These are phyloP conservation scores for Chelon auratus DNA, from an alignment of 2,797 vertebrate species.

Conservation along the genomic window DNA sequence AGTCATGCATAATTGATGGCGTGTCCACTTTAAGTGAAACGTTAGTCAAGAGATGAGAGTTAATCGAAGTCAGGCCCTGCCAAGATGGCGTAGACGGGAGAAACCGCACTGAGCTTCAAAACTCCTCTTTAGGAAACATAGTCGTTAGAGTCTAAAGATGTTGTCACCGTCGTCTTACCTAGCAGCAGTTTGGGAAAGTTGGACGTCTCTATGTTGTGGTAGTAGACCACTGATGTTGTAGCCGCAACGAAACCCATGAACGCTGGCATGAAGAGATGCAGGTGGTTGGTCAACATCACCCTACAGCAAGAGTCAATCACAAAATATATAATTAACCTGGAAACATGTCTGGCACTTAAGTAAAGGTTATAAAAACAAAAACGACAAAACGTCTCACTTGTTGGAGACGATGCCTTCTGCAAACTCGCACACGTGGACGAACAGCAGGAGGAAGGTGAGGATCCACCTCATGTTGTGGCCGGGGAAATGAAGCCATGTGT, in stretches of 20 bases:
- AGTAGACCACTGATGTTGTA: constrained; percentile 97
- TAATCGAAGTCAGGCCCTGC: too few relatives aligned
- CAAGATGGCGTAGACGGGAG: too few relatives aligned
- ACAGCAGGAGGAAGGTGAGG: constrained; percentile 94
- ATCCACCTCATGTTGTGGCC: constrained; percentile 98
- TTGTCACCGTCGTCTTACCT: constrained; percentile 79
- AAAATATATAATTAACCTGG: neutral
- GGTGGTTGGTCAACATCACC: constrained; percentile 85
- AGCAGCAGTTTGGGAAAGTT: constrained; percentile 98
- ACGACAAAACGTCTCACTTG: constrained; percentile 81
- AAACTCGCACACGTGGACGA: constrained; percentile 97
- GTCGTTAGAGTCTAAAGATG: neutral
- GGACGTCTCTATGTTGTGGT: constrained; percentile 99
- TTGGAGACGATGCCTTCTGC: constrained; percentile 96
- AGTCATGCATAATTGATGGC: too few relatives aligned
- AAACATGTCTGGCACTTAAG: neutral
- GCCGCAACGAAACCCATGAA: constrained; percentile 97
- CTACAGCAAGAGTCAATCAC: constrained; percentile 67
- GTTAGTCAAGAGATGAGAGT: too few relatives aligned
- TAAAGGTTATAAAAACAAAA: neutral
- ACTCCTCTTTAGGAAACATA: too few relatives aligned
- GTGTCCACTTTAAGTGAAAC: too few relatives aligned
- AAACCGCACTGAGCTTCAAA: too few relatives aligned
- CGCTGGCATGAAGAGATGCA: constrained; percentile 96
- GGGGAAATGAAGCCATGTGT: constrained; percentile 98